phyloP scores from a whole-genome alignment of 2,888 invertebrate genomes.

The Tachina fera region DNA sequence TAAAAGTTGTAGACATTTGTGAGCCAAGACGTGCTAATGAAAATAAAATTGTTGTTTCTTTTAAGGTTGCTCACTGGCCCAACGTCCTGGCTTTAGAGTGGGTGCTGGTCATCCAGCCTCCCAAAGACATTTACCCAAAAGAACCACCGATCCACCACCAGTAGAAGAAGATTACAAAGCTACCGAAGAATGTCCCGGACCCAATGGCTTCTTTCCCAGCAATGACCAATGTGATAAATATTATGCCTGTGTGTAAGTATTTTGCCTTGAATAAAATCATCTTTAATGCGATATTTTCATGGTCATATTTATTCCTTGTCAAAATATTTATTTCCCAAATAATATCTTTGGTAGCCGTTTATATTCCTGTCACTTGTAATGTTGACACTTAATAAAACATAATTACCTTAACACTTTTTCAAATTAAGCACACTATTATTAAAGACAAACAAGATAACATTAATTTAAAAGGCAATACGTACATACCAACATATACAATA shows the following conservation, averaged over 20 bases:
- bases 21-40: slow-evolving; percentile 21
- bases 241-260: slow-evolving; percentile 88
- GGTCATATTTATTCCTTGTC: not conserved
- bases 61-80: slow-evolving; percentile 78
- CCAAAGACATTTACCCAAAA: slow-evolving; percentile 78
- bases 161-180: slow-evolving; percentile 84
- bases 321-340: not conserved
- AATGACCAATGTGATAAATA: slow-evolving; percentile 95
- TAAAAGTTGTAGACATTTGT: slow-evolving; percentile 1
- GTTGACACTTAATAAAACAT: slow-evolving; percentile 58
- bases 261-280: no score
- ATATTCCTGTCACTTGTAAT: slow-evolving; percentile 46
- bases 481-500: not conserved
- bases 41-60: slow-evolving; percentile 44
- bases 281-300: not conserved
- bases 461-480: not conserved
- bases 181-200: slow-evolving; percentile 90
- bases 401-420: slow-evolving; percentile 52
- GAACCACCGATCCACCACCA: slow-evolving; percentile 76
- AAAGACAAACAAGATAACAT: not conserved
- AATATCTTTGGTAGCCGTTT: slow-evolving; percentile 3
- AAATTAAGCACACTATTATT: slow-evolving; percentile 38
- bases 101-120: slow-evolving; percentile 79
- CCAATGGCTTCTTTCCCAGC: slow-evolving; percentile 92
- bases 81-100: slow-evolving; percentile 77